A percentile compares a stretch with the other conserved stretches of the same genome.
Evolutionary conservation across 2,888 invertebrate species (phyloP).

Genomic region (Aphrophora alni): DNA sequence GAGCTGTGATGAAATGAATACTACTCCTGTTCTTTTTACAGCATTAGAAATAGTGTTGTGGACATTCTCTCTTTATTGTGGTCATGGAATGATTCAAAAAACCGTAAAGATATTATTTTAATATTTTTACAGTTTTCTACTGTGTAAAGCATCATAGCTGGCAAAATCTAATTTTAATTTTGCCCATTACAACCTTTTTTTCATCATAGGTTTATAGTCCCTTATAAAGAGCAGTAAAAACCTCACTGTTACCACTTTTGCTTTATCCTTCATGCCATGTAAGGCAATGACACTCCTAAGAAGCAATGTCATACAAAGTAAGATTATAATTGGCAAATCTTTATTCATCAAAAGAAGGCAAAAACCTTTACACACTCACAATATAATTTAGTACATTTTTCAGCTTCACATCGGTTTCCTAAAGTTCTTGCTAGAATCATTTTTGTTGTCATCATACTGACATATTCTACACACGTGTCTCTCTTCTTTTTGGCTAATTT

Average conservation of each 20-base stretch:
- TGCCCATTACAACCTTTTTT: neutral
- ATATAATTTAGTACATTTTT: too few species aligned
- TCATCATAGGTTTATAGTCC: conserved; percentile 2
- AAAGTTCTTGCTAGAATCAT: too few species aligned
- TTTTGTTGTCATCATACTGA: too few species aligned
- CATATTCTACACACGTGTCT: too few species aligned
- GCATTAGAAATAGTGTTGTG: conserved; percentile 19
- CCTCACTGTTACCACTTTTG: too few species aligned
- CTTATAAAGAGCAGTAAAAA: conserved; percentile 2
- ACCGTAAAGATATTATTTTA: neutral
- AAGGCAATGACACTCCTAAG: conserved; percentile 4
- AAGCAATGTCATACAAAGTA: conserved; percentile 12
- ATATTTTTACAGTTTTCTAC: neutral
- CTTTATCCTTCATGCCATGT: conserved; percentile 19
- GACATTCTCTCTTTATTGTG: conserved; percentile 20
- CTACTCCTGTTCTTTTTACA: conserved; percentile 9
- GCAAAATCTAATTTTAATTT: neutral
- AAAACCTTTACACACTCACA: too few species aligned
- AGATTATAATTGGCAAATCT: neutral
- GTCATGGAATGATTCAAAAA: conserved; percentile 23
- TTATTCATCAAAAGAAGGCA: too few species aligned
- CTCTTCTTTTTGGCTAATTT: too few species aligned
- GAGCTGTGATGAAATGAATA: conserved; percentile 15
- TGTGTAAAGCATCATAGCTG: neutral
- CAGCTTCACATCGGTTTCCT: too few species aligned